A percentile compares a stretch with the other conserved stretches of the same genome.
Evolutionary conservation across 2,797 vertebrate genomes (phyloP).

Genomic region (Podarcis lilfordi): DNA sequence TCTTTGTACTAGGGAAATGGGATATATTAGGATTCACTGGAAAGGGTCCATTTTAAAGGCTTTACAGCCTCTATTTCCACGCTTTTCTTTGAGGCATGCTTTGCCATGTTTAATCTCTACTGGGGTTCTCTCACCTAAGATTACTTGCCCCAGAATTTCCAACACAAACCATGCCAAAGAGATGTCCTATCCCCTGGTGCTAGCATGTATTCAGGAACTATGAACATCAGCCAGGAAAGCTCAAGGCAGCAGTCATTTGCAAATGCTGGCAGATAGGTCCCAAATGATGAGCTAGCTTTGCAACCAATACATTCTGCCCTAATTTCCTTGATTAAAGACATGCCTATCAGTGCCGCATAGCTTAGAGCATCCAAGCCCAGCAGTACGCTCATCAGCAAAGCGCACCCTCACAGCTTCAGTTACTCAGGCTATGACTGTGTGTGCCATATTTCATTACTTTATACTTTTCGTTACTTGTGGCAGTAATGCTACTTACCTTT

Average conservation of each 20-base stretch:
- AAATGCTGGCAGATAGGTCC: background rate
- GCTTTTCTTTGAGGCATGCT: too few relatives aligned
- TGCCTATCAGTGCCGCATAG: background rate
- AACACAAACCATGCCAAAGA: background rate
- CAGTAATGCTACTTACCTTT: background rate
- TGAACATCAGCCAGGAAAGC: background rate
- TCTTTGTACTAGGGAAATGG: too few relatives aligned
- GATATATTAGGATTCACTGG: too few relatives aligned
- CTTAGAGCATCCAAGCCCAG: background rate
- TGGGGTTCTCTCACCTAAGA: too few relatives aligned
- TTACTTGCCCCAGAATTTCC: background rate
- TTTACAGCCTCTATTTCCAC: too few relatives aligned
- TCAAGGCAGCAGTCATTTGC: background rate
- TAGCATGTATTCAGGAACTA: background rate
- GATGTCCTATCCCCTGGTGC: background rate
- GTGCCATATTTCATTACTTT: too few relatives aligned
- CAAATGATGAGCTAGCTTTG: background rate
- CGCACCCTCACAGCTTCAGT: background rate
- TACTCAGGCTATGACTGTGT: background rate
- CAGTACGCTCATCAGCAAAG: background rate
- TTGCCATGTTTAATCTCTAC: too few relatives aligned
- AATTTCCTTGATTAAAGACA: background rate
- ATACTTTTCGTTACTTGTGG: background rate
- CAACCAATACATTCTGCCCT: background rate
- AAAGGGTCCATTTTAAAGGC: too few relatives aligned